phyloP scores from a whole-genome alignment of 2,113 vertebrate species.

The Melanostigma gelatinosum region DNA sequence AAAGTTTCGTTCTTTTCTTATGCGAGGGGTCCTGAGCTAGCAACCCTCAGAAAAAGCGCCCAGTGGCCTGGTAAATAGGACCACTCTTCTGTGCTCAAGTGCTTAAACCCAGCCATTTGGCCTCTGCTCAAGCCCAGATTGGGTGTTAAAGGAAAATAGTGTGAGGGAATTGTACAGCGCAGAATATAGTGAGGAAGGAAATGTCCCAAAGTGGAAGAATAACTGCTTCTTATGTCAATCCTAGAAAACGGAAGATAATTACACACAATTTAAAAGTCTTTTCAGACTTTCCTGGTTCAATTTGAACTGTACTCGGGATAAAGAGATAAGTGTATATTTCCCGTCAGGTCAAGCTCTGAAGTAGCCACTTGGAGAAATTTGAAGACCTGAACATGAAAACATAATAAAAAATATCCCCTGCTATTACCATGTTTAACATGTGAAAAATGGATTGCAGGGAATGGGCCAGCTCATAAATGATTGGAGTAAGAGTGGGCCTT shows the following conservation, averaged over 20 bases:
- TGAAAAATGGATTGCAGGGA: slow-evolving; percentile 29
- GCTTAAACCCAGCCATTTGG: slow-evolving; percentile 56
- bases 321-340: background rate
- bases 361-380: background rate
- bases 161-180: slow-evolving; percentile 17
- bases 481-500: slow-evolving; percentile 10
- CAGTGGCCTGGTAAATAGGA: slow-evolving; percentile 65
- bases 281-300: background rate
- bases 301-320: background rate
- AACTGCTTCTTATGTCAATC: background rate
- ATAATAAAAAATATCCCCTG: background rate
- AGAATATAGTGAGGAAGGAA: slow-evolving; percentile 15
- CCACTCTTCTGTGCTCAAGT: slow-evolving; percentile 57
- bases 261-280: background rate
- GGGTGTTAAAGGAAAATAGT: slow-evolving; percentile 42
- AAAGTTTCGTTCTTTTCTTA: slow-evolving; percentile 65
- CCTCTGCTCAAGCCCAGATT: slow-evolving; percentile 43
- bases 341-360: background rate
- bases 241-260: background rate
- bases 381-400: slow-evolving; percentile 5
- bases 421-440: slow-evolving; percentile 24
- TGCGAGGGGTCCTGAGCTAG: slow-evolving; percentile 66
- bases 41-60: slow-evolving; percentile 52
- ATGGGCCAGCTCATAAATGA: slow-evolving; percentile 37
- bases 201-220: background rate